These are phyloP conservation scores for Ecliptopera silaceata DNA, from an alignment of 2,888 invertebrate genomes.

Conservation along the genomic window DNA sequence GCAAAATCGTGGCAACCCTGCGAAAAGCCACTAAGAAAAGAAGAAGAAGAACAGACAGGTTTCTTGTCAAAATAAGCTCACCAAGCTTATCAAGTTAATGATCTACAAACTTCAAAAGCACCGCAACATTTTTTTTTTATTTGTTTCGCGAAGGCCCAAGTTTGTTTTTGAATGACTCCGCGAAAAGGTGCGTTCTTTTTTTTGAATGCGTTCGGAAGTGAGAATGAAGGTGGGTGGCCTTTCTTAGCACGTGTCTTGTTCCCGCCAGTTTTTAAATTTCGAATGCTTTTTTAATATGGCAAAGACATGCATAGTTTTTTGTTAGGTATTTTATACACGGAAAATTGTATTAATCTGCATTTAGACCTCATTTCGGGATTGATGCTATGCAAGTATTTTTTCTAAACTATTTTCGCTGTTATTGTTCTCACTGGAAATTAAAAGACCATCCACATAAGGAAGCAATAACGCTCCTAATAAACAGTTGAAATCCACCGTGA, in stretches of 20 bases:
- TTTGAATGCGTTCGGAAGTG: slow-evolving; percentile 37
- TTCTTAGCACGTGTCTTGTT: slow-evolving; percentile 29
- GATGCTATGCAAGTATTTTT: not conserved
- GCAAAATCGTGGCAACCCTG: no score
- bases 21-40: no score
- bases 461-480: slow-evolving; percentile 68
- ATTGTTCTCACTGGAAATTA: slow-evolving; percentile 42
- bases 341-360: not conserved
- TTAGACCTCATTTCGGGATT: no score
- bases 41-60: no score
- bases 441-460: slow-evolving; percentile 47
- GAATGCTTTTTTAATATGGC: slow-evolving; percentile 4
- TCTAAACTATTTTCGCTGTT: not conserved
- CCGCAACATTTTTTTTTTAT: slow-evolving; percentile 28
- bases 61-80: slow-evolving; percentile 9
- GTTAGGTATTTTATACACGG: not conserved
- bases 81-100: slow-evolving; percentile 10
- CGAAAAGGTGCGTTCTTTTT: slow-evolving; percentile 27
- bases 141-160: slow-evolving; percentile 41
- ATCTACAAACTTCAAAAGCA: slow-evolving; percentile 18
- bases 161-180: slow-evolving; percentile 47
- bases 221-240: slow-evolving; percentile 56
- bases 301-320: no score
- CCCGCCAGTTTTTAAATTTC: slow-evolving; percentile 32
- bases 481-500: slow-evolving; percentile 57